Base-by-base conservation (phyloP, 2,113 vertebrate genomes). In the zebrafish (Danio rerio) region DNA sequence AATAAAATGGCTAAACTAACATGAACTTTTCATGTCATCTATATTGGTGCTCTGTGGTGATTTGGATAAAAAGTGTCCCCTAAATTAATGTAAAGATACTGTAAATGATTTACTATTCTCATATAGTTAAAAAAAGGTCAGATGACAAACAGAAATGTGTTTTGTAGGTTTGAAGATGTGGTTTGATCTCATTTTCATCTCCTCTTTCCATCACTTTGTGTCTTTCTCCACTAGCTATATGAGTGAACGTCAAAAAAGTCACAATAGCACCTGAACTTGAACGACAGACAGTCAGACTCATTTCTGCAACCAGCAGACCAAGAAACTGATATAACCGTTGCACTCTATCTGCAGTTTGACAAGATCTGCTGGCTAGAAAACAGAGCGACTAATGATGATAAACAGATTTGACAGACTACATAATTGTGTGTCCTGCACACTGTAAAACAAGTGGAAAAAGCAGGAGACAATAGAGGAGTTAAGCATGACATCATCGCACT, bases 331-430 rank as follows among this genome's bases (percentile, higher is more conserved):
- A 12, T 47, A 69, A 49, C n/a, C 2, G 3, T 12, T 50, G 49
- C 12, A 20, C 2, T 16, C 3, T 18, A 7, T 9, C 15, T 69
- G 15, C 43, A 49, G 10, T 5, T 15, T 49, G 43, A 69, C 10
- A 6, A 47, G 11, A 50, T 21, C 18, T 21, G 47, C 68, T 13
- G 6, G 47, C 9, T 52, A 11, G 47, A n/a, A 31, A 4, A 52
- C 45, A 31, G 45, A 8, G 11, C 6, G 6, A 13, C 18, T 15
- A 6, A 76, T 47, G 73, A 75, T 13, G n/a, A 43, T 43, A 59
- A 75, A 20, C 40, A 43, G 40, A 75, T 75, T 75, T 75, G 73
- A 75, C 52, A 74, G 47, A 68, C 50, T 16, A 40, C 70, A 73
- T 73, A 61, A 47, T 47, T 59, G 55, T 74, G 71, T 75, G 73